Base-by-base conservation (phyloP, 2,888 invertebrate species). In the Troilus luridus region DNA sequence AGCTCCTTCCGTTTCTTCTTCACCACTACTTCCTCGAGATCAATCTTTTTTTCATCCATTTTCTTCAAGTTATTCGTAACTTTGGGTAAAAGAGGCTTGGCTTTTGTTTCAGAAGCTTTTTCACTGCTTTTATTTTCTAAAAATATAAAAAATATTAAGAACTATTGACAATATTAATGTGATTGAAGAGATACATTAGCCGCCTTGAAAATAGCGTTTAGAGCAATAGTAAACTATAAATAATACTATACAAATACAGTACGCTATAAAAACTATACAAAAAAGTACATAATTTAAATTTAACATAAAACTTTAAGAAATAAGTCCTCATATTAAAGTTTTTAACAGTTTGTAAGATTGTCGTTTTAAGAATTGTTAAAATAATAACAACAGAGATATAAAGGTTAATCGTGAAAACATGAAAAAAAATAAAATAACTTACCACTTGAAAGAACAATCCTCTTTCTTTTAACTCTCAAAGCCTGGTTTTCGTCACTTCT, bases 41-140 rank as follows among this genome's bases (percentile, higher is more conserved):
- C 60, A 17, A 59, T 60, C 56, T 91, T 92, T 24, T 88, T 89
- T 19, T 91, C 91, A n/a, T 91, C 90, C 19, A 67, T 89, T 89
- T 89, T 91, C 60, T 90, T 90, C 24, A 77, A 54, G 56, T 72
- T 91, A 17, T 91, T 88, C 54, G 91, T 90, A 21, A 89, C 62
- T 54, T 91, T 89, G 21, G 81, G 41, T 59, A 85, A 88, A 58
- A 85, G 54, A 56, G 58, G 58, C 24, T 90, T 58, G 14, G 8
- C 14, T 90, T 91, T 64, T 91, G 54, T 59, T 90, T 92, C 91
- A 88, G 89, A 60, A 58, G 67, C 60, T 90, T 90, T 62, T 88
- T 90, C 77, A 24, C 88, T n/a, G 54, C 77, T 59, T 59, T 64
- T 89, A n/a, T 89, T 64, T 64, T 89, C 89, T 89, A 89, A 89